Conservation (phyloP, 2,113 vertebrate genomes). For the Tragulus kanchil region DNA sequence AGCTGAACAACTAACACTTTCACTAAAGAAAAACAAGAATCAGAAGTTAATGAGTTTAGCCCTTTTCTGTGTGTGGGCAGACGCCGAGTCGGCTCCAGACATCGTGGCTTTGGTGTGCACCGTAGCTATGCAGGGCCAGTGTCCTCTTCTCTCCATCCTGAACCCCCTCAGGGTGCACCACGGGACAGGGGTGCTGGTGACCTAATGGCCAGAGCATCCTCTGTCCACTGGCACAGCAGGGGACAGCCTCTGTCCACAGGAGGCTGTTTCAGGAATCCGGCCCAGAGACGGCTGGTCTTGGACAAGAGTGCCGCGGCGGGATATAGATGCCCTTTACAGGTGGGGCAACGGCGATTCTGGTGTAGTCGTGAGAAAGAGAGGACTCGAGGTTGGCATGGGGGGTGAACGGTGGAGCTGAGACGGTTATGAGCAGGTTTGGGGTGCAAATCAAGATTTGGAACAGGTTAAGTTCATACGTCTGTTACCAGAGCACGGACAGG, state of each 20-base stretch:
- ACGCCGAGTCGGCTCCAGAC: neutral
- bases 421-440: neutral
- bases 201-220: neutral
- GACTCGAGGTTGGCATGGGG: accelerated
- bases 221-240: neutral
- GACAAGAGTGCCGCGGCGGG: neutral
- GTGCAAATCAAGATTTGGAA: neutral
- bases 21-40: too few species aligned
- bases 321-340: neutral
- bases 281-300: neutral
- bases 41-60: neutral
- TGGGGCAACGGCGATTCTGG: accelerated
- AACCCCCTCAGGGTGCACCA: neutral
- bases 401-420: neutral
- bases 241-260: neutral
- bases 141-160: neutral
- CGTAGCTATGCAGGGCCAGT: neutral
- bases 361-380: neutral
- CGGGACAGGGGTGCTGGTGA: neutral
- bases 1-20: neutral
- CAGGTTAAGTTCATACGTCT: too few species aligned
- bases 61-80: neutral
- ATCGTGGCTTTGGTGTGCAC: neutral
- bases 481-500: neutral
- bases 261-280: neutral